A percentile compares a stretch with the other conserved stretches of the same genome.
Evolutionary conservation across 1,140 invertebrate genomes (phyloP).

Genomic region (Aphaenogaster floridana): DNA sequence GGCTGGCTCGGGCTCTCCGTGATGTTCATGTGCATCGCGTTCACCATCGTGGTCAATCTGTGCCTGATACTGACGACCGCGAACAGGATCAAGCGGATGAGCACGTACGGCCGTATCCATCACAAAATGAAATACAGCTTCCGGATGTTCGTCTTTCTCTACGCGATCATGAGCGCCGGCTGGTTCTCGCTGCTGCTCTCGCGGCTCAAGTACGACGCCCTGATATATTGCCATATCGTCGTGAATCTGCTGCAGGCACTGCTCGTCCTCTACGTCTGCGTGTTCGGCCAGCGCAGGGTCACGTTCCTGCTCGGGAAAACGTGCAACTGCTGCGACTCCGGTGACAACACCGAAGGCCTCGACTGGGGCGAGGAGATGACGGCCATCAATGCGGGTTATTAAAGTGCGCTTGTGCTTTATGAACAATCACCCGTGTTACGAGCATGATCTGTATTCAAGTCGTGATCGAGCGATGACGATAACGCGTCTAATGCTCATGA

Average conservation of each 20-base stretch:
- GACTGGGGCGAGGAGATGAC: conserved; percentile 96
- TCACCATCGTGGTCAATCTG: conserved; percentile 92
- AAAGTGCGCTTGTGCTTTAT: conserved; percentile 74
- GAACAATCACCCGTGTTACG: neutral
- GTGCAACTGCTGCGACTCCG: conserved; percentile 88
- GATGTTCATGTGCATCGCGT: conserved; percentile 93
- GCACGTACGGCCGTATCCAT: conserved; percentile 93
- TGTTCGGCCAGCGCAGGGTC: conserved; percentile 92
- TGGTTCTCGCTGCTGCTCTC: conserved; percentile 93
- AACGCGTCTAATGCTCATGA: neutral
- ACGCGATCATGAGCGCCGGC: conserved; percentile 90
- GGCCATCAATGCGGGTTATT: conserved; percentile 92
- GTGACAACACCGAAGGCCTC: conserved; percentile 88
- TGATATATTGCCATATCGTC: conserved; percentile 91
- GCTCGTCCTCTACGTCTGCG: conserved; percentile 92
- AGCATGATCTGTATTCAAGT: neutral
- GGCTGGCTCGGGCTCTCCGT: conserved; percentile 93
- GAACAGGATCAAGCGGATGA: conserved; percentile 92
- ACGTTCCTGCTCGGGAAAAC: conserved; percentile 92
- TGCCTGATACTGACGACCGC: conserved; percentile 93
- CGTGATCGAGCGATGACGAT: conserved; percentile 4
- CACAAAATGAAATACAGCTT: conserved; percentile 95
- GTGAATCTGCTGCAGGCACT: conserved; percentile 91
- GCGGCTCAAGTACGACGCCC: conserved; percentile 90
- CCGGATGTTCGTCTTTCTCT: conserved; percentile 92